Conservation (phyloP, 1,140 invertebrate species). For the Hylyphantes graminicola region DNA sequence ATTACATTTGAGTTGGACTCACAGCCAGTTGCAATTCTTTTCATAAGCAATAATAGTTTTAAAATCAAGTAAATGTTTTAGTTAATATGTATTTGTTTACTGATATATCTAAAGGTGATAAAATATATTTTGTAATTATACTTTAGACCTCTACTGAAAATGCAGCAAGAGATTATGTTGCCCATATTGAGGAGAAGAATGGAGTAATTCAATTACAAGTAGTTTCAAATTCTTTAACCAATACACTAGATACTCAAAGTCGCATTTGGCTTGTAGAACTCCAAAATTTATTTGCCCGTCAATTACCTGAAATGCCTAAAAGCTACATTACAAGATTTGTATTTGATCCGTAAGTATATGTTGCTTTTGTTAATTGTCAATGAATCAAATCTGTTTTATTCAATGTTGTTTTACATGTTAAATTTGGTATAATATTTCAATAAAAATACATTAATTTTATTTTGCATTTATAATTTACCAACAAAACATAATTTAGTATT, state of each 20-base stretch:
- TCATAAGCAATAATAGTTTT: not conserved
- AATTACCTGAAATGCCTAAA: conserved; percentile 96
- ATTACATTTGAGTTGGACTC: too few relatives aligned
- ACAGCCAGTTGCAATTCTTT: too few relatives aligned
- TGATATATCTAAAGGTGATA: not conserved
- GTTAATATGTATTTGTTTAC: not conserved
- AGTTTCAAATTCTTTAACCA: conserved; percentile 90
- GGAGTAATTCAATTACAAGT: conserved; percentile 94
- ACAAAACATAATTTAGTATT: not conserved
- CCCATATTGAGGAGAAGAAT: conserved; percentile 87
- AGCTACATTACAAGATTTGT: conserved; percentile 97
- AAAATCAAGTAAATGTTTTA: not conserved
- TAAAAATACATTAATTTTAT: too few relatives aligned
- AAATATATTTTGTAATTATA: not conserved
- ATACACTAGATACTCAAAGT: conserved; percentile 87
- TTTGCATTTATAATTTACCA: not conserved
- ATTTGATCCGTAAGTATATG: conserved; percentile 88
- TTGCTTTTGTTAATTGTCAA: not conserved
- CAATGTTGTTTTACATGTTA: too few relatives aligned
- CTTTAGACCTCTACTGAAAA: conserved; percentile 71
- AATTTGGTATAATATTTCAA: too few relatives aligned
- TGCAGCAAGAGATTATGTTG: conserved; percentile 88
- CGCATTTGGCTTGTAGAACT: conserved; percentile 93
- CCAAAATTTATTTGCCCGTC: conserved; percentile 95
- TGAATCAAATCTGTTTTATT: too few relatives aligned